Evolutionary conservation across 2,888 invertebrate species (phyloP).

Genomic region (Nomada ruficornis): DNA sequence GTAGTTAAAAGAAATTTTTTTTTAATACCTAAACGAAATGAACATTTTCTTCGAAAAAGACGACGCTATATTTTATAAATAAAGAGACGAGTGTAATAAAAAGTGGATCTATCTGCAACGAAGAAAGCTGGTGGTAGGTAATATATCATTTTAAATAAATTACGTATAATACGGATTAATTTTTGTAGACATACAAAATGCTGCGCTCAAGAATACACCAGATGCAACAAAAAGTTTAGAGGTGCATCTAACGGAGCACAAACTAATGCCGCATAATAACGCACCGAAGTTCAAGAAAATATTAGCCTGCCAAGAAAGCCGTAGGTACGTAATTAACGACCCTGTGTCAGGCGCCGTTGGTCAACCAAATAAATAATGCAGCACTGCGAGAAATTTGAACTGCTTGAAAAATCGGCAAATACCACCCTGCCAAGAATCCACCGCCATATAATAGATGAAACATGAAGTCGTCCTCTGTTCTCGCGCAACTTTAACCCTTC

Average conservation of each 20-base stretch:
- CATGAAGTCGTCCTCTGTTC: constrained; percentile 34
- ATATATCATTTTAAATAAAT: not conserved
- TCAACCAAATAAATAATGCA: constrained; percentile 42
- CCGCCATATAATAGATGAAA: constrained; percentile 36
- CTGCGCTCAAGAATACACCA: not conserved
- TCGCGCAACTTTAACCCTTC: constrained; percentile 21
- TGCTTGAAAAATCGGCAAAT: constrained; percentile 37
- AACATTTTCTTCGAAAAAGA: too few relatives aligned
- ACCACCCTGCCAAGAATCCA: constrained; percentile 43
- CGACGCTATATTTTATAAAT: too few relatives aligned
- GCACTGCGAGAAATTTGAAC: constrained; percentile 29
- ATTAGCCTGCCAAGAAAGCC: constrained; percentile 12
- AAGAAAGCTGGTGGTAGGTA: too few relatives aligned
- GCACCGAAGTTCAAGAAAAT: constrained; percentile 28
- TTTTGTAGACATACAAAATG: not conserved
- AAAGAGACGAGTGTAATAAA: too few relatives aligned
- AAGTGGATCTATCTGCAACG: too few relatives aligned
- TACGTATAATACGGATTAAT: not conserved
- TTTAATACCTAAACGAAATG: too few relatives aligned
- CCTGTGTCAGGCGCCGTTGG: constrained; percentile 17
- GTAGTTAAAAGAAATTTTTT: too few relatives aligned
- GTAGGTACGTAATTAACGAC: constrained; percentile 35
- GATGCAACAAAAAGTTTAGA: constrained; percentile 1
- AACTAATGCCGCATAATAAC: constrained; percentile 21
- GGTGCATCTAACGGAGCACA: constrained; percentile 17